Conservation (phyloP, 2,888 invertebrate species). For the Pherbina coryleti region DNA sequence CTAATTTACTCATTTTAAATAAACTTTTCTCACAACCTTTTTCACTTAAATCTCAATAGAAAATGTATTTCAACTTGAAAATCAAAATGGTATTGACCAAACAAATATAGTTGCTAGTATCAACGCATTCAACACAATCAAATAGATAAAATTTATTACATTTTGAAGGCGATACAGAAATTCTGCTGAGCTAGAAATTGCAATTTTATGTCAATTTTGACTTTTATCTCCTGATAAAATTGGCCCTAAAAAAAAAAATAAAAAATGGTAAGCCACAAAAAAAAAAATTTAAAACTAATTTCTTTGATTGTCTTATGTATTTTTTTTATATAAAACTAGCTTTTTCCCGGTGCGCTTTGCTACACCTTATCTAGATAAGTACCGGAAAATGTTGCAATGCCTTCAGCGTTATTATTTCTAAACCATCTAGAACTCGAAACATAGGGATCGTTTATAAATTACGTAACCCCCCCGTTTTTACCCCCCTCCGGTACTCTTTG, state of each 20-base stretch:
- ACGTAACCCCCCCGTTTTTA: too few relatives aligned
- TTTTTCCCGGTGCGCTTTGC: too few relatives aligned
- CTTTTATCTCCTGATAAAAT: neutral
- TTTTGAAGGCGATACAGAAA: too few relatives aligned
- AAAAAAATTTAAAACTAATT: neutral
- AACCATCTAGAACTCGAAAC: too few relatives aligned
- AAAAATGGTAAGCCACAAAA: neutral
- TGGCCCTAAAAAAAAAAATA: neutral
- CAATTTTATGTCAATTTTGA: neutral
- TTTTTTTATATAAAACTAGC: neutral
- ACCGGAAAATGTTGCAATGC: too few relatives aligned
- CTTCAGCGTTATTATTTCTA: too few relatives aligned
- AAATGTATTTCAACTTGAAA: neutral
- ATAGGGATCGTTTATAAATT: too few relatives aligned
- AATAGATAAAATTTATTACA: too few relatives aligned
- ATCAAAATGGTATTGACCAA: neutral
- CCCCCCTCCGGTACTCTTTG: too few relatives aligned
- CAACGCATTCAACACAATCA: neutral
- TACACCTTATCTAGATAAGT: too few relatives aligned
- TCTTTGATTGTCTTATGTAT: neutral
- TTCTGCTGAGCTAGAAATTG: neutral
- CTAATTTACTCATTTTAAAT: conserved; percentile 75
- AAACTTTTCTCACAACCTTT: neutral
- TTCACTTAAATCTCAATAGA: neutral
- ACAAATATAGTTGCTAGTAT: neutral